Evolutionary conservation across 2,888 invertebrate genomes (phyloP).

Genomic region (Drosophila trichaetosa): DNA sequence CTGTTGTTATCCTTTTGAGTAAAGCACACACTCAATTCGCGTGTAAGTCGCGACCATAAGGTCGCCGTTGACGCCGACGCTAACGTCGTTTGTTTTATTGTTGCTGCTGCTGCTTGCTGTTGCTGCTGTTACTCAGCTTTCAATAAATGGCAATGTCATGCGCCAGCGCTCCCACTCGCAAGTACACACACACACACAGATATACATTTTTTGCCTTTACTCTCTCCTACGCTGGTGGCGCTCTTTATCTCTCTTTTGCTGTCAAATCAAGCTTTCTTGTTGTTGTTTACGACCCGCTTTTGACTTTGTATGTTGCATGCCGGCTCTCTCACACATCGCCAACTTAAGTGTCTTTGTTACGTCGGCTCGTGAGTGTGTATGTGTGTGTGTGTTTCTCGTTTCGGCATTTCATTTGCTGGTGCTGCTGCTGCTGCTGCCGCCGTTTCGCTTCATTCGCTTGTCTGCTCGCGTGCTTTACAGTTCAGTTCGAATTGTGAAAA

Average conservation of each 20-base stretch:
- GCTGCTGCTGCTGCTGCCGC: constrained; percentile 47
- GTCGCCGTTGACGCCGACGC: constrained; percentile 38
- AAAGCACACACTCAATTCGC: constrained; percentile 32
- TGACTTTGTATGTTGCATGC: constrained; percentile 50
- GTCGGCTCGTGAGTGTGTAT: constrained; percentile 11
- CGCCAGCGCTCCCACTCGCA: constrained; percentile 51
- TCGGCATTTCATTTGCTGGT: constrained; percentile 76
- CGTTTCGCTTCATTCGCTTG: constrained; percentile 79
- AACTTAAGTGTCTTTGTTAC: constrained; percentile 54
- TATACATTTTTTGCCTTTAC: neutral
- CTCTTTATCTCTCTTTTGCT: constrained; percentile 14
- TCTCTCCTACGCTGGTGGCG: constrained; percentile 14
- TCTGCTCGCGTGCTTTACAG: constrained; percentile 77
- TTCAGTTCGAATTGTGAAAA: constrained; percentile 61
- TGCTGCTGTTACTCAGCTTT: constrained; percentile 49
- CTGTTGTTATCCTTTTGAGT: constrained; percentile 42
- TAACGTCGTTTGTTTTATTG: constrained; percentile 30
- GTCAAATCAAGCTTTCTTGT: constrained; percentile 53
- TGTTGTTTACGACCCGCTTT: constrained; percentile 68
- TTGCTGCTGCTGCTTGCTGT: constrained; percentile 20
- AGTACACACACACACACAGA: constrained; percentile 3
- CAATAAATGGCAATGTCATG: constrained; percentile 80
- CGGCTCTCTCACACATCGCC: constrained; percentile 65
- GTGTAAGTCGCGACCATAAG: constrained; percentile 46
- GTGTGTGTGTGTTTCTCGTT: constrained; percentile 35